Percentiles rank a stretch among this genome's conserved stretches.
Conservation (phyloP, 2,888 invertebrate genomes). For the Rhagium mordax region DNA sequence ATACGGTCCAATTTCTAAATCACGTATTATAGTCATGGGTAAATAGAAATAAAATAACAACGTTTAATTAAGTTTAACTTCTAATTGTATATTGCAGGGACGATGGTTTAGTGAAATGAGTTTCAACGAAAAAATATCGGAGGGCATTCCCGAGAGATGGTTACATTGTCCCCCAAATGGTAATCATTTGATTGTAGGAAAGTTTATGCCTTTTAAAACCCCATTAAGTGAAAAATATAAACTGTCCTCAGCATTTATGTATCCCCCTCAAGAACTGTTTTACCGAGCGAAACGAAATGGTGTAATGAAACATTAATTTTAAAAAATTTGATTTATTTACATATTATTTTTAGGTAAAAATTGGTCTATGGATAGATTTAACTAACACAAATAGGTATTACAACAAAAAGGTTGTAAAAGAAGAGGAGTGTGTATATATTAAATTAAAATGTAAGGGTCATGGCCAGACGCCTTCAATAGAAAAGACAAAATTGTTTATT, state of each 20-base stretch:
- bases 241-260: conserved; percentile 86
- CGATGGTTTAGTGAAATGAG: neutral
- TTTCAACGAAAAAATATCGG: conserved; percentile 66
- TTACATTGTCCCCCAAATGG: conserved; percentile 91
- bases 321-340: neutral
- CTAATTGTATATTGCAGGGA: too few relatives aligned
- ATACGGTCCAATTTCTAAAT: too few relatives aligned
- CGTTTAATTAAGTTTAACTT: too few relatives aligned
- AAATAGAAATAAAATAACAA: too few relatives aligned
- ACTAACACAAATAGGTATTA: conserved; percentile 97
- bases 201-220: conserved; percentile 96
- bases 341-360: conserved; percentile 75
- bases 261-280: conserved; percentile 91
- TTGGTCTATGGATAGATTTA: conserved; percentile 97
- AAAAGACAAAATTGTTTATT: conserved; percentile 90
- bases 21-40: too few relatives aligned
- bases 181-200: conserved; percentile 79
- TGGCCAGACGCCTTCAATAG: conserved; percentile 89
- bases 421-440: conserved; percentile 84
- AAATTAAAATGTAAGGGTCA: conserved; percentile 94
- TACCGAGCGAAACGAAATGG: conserved; percentile 82
- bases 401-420: conserved; percentile 82
- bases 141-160: conserved; percentile 89
- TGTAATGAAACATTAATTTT: conserved; percentile 70
- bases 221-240: conserved; percentile 85